Base-by-base conservation (phyloP, 2,797 vertebrate species). In the Sparus aurata region DNA sequence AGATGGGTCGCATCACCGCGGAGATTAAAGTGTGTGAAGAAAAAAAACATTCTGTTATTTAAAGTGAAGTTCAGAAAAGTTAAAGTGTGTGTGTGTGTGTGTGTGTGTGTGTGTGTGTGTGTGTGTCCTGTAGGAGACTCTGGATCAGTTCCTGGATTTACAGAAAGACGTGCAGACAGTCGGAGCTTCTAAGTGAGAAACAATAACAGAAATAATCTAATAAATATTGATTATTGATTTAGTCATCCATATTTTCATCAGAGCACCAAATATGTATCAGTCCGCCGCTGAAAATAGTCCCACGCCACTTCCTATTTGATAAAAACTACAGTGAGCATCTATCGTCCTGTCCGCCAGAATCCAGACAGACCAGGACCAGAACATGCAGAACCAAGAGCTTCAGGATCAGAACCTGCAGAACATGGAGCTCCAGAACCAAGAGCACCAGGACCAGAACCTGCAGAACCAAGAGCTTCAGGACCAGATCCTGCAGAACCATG, bases 11-110 rank as follows among this genome's bases (percentile, higher is more conserved):
- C 46, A 80, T 94, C 45, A 87, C 83, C 0, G 4, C 66, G 1
- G 65, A 93, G 80, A 91, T 95, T 71, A 95, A 93, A 89, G 93
- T 94, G 30, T 25, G 70, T 67, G 4, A 49, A 47, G n/a, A 46
- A 9, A 15, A 25, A 58, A 1, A 9, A 2, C n/a, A 9, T 3
- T 20, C 7, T 50, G 2, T 15, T 15, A 23, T 4, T 23, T 22
- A 11, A 43, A 41, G 3, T 16, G 7, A 60, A 7, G 17, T 22
- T 45, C 2, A 22, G 27, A 15, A 13, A 13, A 22, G 1, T 54
- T 5, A 55, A 9, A 27, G 0, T 61, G 38, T 49, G 18, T 34
- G 57, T 69, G 25, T 16, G 55, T 27, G 9, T 45, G 9, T 75
- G 5, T 43, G 10, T 38, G 15, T 50, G 69, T 5, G 10, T 43